Percentiles rank a stretch among this genome's conserved stretches.
These are phyloP conservation scores for Leptodactylus fuscus DNA, from an alignment of 2,113 vertebrate species.

Conservation along the genomic window DNA sequence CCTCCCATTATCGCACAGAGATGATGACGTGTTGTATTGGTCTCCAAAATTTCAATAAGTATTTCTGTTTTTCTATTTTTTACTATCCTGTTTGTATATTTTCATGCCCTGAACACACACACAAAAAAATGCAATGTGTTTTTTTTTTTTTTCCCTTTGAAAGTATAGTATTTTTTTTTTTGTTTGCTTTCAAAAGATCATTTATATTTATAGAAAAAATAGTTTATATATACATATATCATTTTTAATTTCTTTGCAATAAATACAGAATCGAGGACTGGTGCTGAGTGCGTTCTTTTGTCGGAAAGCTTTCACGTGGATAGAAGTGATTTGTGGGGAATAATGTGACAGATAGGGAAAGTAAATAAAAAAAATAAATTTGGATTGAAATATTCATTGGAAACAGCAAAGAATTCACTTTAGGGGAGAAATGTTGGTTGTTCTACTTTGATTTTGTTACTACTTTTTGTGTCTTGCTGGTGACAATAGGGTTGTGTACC, in stretches of 20 bases:
- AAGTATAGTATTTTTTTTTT: slow-evolving; percentile 79
- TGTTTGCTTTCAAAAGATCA: slow-evolving; percentile 84
- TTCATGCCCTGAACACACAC: slow-evolving; percentile 68
- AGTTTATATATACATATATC: slow-evolving; percentile 87
- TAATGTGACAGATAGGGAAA: background rate
- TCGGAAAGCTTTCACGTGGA: background rate
- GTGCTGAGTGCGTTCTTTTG: slow-evolving; percentile 72
- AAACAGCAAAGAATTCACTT: no score
- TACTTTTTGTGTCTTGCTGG: no score
- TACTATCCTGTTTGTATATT: slow-evolving; percentile 74
- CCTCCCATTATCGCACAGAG: slow-evolving; percentile 13
- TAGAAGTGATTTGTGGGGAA: background rate
- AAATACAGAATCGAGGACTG: slow-evolving; percentile 81
- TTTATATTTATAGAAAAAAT: slow-evolving; percentile 97
- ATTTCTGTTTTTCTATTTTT: slow-evolving; percentile 32
- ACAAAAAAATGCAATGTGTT: slow-evolving; percentile 74
- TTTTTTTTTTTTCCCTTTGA: slow-evolving; percentile 56
- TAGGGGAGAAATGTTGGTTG: no score
- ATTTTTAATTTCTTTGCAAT: slow-evolving; percentile 91
- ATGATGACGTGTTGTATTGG: slow-evolving; percentile 44
- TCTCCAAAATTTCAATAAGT: slow-evolving; percentile 55
- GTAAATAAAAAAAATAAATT: no score
- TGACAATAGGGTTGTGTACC: no score
- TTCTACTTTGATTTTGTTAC: no score
- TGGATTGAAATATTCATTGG: no score